These are phyloP conservation scores for Diloba caeruleocephala DNA, from an alignment of 2,888 invertebrate species.

Conservation along the genomic window DNA sequence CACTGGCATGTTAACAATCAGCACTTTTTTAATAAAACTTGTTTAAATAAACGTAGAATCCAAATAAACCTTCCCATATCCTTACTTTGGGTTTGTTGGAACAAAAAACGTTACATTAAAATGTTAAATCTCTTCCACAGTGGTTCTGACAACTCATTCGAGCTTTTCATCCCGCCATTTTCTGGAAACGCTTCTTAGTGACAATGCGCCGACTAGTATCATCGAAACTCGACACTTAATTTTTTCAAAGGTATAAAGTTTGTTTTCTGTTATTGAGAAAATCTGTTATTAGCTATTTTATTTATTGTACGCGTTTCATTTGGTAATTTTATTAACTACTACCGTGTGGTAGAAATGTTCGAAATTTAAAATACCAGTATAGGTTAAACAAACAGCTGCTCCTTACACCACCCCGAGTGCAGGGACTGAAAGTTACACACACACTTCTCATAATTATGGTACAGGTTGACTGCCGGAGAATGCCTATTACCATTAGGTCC, in stretches of 20 bases:
- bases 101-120: conserved; percentile 29
- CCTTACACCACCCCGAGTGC: too few relatives aligned
- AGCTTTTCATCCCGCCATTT: conserved; percentile 25
- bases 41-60: conserved; percentile 28
- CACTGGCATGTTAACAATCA: conserved; percentile 5
- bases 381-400: too few relatives aligned
- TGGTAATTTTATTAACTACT: too few relatives aligned
- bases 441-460: too few relatives aligned
- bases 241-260: conserved; percentile 4
- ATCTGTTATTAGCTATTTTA: not conserved
- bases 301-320: too few relatives aligned
- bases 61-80: conserved; percentile 24
- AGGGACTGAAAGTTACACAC: too few relatives aligned
- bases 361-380: too few relatives aligned
- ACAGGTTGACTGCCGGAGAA: too few relatives aligned
- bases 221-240: conserved; percentile 20
- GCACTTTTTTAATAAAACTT: conserved; percentile 27
- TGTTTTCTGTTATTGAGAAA: conserved; percentile 13
- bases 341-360: too few relatives aligned
- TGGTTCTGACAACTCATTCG: conserved; percentile 22
- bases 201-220: conserved; percentile 5
- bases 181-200: conserved; percentile 1
- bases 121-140: conserved; percentile 27
- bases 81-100: conserved; percentile 20
- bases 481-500: too few relatives aligned